Conservation (phyloP, 2,797 vertebrate genomes). For the Phoeniculus purpureus region DNA sequence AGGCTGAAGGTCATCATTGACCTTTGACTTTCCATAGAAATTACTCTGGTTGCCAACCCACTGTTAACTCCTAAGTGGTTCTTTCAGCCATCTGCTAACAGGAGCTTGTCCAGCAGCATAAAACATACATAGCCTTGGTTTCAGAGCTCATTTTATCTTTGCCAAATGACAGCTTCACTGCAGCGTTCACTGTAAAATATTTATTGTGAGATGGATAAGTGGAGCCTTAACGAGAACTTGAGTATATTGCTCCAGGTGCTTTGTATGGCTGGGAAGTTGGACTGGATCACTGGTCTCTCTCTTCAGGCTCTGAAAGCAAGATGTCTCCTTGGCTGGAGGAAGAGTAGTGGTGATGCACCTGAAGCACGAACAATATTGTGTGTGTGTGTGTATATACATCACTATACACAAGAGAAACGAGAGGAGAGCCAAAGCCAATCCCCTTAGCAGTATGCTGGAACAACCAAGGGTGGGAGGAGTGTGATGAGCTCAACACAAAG, state of each 20-base stretch:
- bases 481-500: background rate
- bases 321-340: background rate
- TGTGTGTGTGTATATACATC: background rate
- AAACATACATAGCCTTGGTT: background rate
- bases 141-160: background rate
- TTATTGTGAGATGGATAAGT: conserved; percentile 64
- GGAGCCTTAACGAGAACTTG: conserved; percentile 27
- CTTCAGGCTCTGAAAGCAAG: conserved; percentile 11
- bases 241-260: conserved; percentile 33
- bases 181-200: conserved; percentile 41
- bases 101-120: background rate
- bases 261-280: background rate
- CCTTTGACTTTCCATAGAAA: background rate
- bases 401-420: conserved; percentile 17
- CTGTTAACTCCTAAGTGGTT: rapidly evolving
- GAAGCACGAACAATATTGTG: background rate
- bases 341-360: background rate
- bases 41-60: background rate
- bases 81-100: background rate
- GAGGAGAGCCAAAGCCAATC: background rate
- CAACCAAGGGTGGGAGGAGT: background rate
- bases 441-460: background rate
- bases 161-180: conserved; percentile 53
- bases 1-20: background rate
- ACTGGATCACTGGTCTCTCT: background rate